A percentile compares a stretch with the other conserved stretches of the same genome.
Conservation (phyloP, 2,888 invertebrate species). For the Ectemnius lituratus region DNA sequence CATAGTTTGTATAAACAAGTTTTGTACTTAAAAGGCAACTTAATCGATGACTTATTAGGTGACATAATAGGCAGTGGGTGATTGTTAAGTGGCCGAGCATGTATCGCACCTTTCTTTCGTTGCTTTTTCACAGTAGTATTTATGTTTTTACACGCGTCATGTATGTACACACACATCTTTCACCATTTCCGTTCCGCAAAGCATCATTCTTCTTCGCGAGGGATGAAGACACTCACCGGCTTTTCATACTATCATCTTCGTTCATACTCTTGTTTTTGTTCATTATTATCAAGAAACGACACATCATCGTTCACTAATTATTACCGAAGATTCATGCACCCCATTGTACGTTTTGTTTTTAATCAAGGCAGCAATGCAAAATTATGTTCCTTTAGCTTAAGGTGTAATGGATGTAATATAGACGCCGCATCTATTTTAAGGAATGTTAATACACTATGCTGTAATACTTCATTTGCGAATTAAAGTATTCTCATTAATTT, state of each 20-base stretch:
- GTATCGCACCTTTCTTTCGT: constrained; percentile 36
- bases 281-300: constrained; percentile 5
- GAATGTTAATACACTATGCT: constrained; percentile 71
- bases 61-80: background rate
- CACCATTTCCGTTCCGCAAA: constrained; percentile 8
- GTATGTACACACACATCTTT: background rate
- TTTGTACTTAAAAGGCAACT: too few species aligned
- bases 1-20: too few species aligned
- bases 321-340: constrained; percentile 7
- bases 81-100: constrained; percentile 31
- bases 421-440: constrained; percentile 72
- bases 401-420: constrained; percentile 72
- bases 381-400: constrained; percentile 64
- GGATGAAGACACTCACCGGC: constrained; percentile 32
- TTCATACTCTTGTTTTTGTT: constrained; percentile 18
- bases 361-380: constrained; percentile 22
- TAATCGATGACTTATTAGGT: too few species aligned
- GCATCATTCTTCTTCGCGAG: constrained; percentile 15
- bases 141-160: constrained; percentile 29
- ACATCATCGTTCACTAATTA: constrained; percentile 17
- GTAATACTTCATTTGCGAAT: constrained; percentile 69
- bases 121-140: constrained; percentile 43
- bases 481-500: constrained; percentile 69
- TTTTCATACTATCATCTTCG: constrained; percentile 26
- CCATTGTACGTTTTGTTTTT: constrained; percentile 19